Base-by-base conservation (phyloP, 2,888 invertebrate genomes). In the Meloe dianella region DNA sequence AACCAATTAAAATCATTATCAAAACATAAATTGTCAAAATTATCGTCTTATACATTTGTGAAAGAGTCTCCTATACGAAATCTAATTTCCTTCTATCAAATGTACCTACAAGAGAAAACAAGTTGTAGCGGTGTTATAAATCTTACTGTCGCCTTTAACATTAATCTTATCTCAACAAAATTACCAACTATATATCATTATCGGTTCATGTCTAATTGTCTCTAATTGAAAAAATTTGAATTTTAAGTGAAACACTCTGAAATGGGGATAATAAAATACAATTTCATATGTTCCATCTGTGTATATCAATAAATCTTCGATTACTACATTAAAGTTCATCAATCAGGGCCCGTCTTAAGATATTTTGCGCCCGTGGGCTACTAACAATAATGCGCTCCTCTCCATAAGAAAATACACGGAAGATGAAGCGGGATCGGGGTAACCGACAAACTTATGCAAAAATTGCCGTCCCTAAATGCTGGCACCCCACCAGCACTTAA, bases 1-100 rank as follows among this genome's bases (percentile, higher is more conserved):
- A 51, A 51, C 10, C 51, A 51, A 51, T 51, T 51, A 51, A 51
- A 51, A 51, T 51, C 22, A 22, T n/a, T n/a, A n/a, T n/a, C n/a
- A n/a, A n/a, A n/a, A n/a, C n/a, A n/a, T n/a, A n/a, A n/a, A n/a
- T n/a, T n/a, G n/a, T n/a, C n/a, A n/a, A n/a, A n/a, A n/a, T n/a
- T n/a, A n/a, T n/a, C n/a, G n/a, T n/a, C n/a, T n/a, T n/a, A n/a
- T n/a, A n/a, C n/a, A n/a, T n/a, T n/a, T n/a, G n/a, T n/a, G n/a
- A n/a, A n/a, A n/a, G n/a, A n/a, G n/a, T n/a, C n/a, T n/a, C n/a
- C n/a, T n/a, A n/a, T n/a, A n/a, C n/a, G n/a, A n/a, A n/a, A n/a
- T n/a, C 6, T 32, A 32, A 7, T 10, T 2, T 32, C 7, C 32
- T 8, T 32, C 2, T 1, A 32, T 9, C 5, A 7, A 9, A 32